These are phyloP conservation scores for Papilio helenus DNA, from an alignment of 1,140 invertebrate species.

Conservation along the genomic window DNA sequence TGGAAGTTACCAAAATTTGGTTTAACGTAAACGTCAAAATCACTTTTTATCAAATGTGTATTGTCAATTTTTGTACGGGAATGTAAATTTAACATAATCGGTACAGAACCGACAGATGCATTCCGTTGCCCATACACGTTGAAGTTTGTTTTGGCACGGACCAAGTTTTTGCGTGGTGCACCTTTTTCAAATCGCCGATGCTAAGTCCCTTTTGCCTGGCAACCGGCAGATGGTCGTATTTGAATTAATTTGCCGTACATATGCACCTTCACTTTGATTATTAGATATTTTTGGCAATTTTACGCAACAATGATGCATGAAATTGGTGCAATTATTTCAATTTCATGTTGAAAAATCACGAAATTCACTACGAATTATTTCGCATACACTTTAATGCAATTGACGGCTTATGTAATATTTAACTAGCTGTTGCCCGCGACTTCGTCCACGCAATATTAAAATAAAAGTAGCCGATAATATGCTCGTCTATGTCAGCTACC, in stretches of 20 bases:
- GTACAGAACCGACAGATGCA: constrained; percentile 38
- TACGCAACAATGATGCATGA: not conserved
- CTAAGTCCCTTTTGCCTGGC: not conserved
- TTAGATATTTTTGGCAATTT: constrained; percentile 2
- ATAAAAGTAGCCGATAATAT: no score
- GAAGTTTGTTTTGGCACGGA: constrained; percentile 42
- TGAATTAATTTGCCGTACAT: constrained; percentile 43
- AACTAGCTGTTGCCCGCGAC: no score
- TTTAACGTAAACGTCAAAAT: no score
- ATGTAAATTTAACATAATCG: constrained; percentile 46
- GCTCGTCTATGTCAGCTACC: no score
- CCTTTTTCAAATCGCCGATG: constrained; percentile 37
- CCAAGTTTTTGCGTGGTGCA: constrained; percentile 39
- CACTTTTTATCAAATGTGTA: no score
- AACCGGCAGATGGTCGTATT: constrained; percentile 42
- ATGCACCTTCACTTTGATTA: constrained; percentile 18
- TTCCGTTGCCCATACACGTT: constrained; percentile 29
- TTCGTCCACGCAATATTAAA: no score
- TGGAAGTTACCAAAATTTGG: no score
- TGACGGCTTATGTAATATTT: no score
- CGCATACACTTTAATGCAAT: no score
- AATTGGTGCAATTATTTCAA: not conserved
- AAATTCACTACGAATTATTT: no score
- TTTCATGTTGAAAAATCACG: no score
- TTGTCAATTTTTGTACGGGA: no score